Evolutionary conservation across 2,797 vertebrate genomes (phyloP).

Genomic region (Mus caroli): DNA sequence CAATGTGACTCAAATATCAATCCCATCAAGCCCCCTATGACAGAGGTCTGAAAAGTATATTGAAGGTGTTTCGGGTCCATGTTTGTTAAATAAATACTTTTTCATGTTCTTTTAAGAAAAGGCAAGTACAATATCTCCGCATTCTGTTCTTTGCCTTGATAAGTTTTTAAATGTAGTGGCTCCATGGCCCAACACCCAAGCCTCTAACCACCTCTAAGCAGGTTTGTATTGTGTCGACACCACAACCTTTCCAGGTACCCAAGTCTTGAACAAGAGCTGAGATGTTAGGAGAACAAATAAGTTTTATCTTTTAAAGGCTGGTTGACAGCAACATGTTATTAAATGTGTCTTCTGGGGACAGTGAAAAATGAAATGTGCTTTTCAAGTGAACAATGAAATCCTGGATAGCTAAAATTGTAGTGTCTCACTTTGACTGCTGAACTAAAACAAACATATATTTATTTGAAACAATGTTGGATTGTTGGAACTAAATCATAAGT

Average conservation of each 20-base stretch:
- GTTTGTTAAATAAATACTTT: background rate
- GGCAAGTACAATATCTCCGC: background rate
- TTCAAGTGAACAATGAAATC: background rate
- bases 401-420: background rate
- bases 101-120: slow-evolving; percentile 26
- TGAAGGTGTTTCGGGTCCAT: background rate
- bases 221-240: background rate
- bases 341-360: background rate
- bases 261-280: background rate
- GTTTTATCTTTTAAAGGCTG: background rate
- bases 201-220: background rate
- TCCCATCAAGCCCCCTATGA: background rate
- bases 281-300: background rate
- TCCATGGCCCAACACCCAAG: background rate
- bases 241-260: background rate
- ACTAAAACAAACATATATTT: background rate
- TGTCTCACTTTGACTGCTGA: background rate
- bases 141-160: background rate
- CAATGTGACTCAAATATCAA: background rate
- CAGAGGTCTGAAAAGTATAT: background rate
- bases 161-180: background rate
- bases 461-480: slow-evolving; percentile 6
- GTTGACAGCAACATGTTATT: background rate
- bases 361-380: background rate
- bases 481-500: background rate